A percentile compares a stretch with the other conserved stretches of the same genome.
Evolutionary conservation across 2,113 vertebrate species (phyloP).

Genomic region (Casuarius casuarius): DNA sequence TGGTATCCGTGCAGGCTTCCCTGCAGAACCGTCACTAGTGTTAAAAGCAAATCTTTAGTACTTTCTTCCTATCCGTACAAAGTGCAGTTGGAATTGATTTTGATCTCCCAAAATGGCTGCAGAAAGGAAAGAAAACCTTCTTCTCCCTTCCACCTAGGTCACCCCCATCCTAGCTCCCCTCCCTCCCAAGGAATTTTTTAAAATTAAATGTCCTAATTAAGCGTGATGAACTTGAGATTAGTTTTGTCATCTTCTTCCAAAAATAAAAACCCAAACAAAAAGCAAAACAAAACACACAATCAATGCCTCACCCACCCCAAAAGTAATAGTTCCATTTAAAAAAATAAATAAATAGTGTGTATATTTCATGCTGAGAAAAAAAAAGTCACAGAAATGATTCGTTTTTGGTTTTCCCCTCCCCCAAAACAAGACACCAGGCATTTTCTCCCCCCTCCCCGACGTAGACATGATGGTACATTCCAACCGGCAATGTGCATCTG

Average conservation of each 20-base stretch:
- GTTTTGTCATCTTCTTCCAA: conserved; percentile 47
- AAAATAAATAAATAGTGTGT: conserved; percentile 84
- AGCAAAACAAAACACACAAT: background rate
- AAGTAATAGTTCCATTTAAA: conserved; percentile 73
- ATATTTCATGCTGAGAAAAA: conserved; percentile 81
- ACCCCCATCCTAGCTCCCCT: background rate
- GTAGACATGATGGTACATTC: conserved; percentile 61
- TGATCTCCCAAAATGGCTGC: background rate
- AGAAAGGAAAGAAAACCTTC: background rate
- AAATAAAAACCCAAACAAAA: background rate
- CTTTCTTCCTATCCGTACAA: conserved; percentile 73
- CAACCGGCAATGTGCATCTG: conserved; percentile 53
- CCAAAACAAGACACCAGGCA: conserved; percentile 33
- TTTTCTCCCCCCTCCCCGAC: conserved; percentile 60
- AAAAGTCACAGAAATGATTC: conserved; percentile 70
- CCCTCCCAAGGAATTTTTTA: background rate
- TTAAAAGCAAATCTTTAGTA: conserved; percentile 65
- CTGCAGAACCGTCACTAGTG: conserved; percentile 75
- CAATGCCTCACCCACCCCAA: conserved; percentile 24
- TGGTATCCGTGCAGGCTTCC: background rate
- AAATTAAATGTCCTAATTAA: conserved; percentile 29
- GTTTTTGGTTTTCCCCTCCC: conserved; percentile 66
- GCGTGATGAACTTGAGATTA: background rate
- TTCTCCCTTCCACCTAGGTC: background rate
- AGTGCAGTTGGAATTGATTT: conserved; percentile 74